Percentiles rank a stretch among this genome's conserved stretches.
Evolutionary conservation across 2,888 invertebrate genomes (phyloP).

Genomic region (Orthosia incerta): DNA sequence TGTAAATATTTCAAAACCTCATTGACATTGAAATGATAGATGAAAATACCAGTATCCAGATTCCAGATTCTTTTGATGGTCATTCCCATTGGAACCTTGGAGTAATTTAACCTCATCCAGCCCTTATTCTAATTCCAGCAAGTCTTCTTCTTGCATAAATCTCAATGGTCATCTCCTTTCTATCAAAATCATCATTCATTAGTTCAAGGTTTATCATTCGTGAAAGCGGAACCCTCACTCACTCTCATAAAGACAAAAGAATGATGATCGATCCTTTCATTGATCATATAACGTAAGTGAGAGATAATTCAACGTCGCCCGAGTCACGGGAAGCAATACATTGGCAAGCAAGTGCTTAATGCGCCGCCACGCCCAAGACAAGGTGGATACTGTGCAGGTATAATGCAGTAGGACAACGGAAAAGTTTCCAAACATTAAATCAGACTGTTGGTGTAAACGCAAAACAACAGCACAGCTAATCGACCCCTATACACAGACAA

Average conservation of each 20-base stretch:
- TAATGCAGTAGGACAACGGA: constrained; percentile 30
- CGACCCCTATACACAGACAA: too few relatives aligned
- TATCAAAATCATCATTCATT: neutral
- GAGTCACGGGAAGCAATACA: constrained; percentile 58
- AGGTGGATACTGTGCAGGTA: constrained; percentile 26
- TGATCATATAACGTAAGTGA: constrained; percentile 29
- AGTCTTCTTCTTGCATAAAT: neutral
- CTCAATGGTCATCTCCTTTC: too few relatives aligned
- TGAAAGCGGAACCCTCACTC: constrained; percentile 20
- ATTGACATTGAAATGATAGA: neutral
- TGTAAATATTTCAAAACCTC: too few relatives aligned
- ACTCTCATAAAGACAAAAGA: constrained; percentile 14
- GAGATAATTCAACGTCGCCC: constrained; percentile 28
- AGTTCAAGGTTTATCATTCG: neutral
- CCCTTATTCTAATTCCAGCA: too few relatives aligned
- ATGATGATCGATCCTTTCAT: constrained; percentile 9
- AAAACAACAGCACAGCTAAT: too few relatives aligned
- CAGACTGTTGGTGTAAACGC: too few relatives aligned
- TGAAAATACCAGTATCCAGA: neutral
- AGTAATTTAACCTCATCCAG: too few relatives aligned
- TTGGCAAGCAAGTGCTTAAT: constrained; percentile 49
- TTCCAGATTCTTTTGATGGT: too few relatives aligned
- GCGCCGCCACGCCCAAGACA: constrained; percentile 7
- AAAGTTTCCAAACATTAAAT: neutral
- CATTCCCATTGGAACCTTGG: too few relatives aligned